Base-by-base conservation (phyloP, 1,140 invertebrate genomes). In the Aleiodes sp. region DNA sequence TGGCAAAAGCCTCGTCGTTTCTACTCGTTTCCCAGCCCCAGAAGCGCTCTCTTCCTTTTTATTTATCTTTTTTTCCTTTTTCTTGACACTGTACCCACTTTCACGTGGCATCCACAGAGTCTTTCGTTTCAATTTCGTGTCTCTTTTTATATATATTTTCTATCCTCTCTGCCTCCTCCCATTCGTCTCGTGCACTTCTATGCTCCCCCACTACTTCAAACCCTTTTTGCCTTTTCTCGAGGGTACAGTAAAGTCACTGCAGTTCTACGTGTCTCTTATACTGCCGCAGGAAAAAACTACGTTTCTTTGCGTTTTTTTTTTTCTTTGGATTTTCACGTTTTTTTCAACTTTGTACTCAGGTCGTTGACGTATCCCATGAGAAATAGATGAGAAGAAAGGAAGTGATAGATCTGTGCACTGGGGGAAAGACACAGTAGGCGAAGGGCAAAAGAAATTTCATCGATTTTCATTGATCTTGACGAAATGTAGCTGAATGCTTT, bases 231-330 rank as follows among this genome's bases (percentile, higher is more conserved):
- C 10, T 70, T 46, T 39, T 59, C 64, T 66, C 67, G 35, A 56
- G 70, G 26, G 60, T 39, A 43, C 63, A 65, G 29, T 71, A 68
- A 74, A 71, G 70, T 71, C 72, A 66, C 52, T 61, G 33, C 69
- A 57, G 52, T 74, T 59, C 52, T 67, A 71, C 65, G 67, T 67
- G 46, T 68, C 46, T 69, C 59, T 46, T 61, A 24, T 61, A 37
- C 24, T 46, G 59, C 62, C 31, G 52, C 65, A n/a, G 61, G 33
- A 26, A 57, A 57, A 52, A 56, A 65, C 46, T 52, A 52, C 46
- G 26, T 52, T 52, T 52, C 26, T 21, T 52, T 24, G 19, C 16
- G 7, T 52, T 52, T 52, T 52, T 24, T 52, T 52, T 52, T 52
- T 24, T 52, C 19, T 0, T 12, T 12, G 12, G 4, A 16, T 19